Base-by-base conservation (phyloP, 2,888 invertebrate species). In the Magallana nippona region DNA sequence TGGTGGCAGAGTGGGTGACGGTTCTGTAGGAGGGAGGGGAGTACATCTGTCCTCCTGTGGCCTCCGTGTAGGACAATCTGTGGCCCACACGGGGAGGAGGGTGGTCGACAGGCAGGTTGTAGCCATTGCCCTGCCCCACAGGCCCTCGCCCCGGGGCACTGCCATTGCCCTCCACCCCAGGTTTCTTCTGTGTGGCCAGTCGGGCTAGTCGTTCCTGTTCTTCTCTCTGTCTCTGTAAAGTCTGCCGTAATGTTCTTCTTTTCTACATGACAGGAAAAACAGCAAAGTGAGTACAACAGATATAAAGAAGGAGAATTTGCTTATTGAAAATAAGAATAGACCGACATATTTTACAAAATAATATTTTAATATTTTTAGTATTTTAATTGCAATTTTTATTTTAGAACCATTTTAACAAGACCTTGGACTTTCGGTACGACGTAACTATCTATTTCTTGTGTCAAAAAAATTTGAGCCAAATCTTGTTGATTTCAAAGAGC, bases 171-270 rank as follows among this genome's bases (percentile, higher is more conserved):
- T 82, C 82, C n/a, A 79, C 57, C 17, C 27, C 79, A n/a, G 84
- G 81, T 78, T 83, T 82, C 60, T 79, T 80, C 56, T 44, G 44
- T 0, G 27, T 82, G 15, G 56, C 71, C 55, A 44, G 83, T 81
- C 63, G 82, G 77, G 63, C 81, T 79, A 32, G 81, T 44, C 58
- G 19, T 44, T 81, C 83, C 84, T 89, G 87, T 55, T 90, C 91
- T 79, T 92, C 91, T n/a, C 91, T 85, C 80, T 92, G 92, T 80
- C 89, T 91, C 85, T 90, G 90, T 89, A 97, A 95, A 0, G 97
- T 96, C 79, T 97, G 97, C 82, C 98, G 96, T 89, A 98, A 95
- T 0, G 96, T 96, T 95, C 98, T 98, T 82, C 98, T 96, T 95
- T 98, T 98, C 98, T 98, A 95, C 86, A 96, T 95, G 90, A 71